phyloP scores from a whole-genome alignment of 2,797 vertebrate species.

The Clamator glandarius region DNA sequence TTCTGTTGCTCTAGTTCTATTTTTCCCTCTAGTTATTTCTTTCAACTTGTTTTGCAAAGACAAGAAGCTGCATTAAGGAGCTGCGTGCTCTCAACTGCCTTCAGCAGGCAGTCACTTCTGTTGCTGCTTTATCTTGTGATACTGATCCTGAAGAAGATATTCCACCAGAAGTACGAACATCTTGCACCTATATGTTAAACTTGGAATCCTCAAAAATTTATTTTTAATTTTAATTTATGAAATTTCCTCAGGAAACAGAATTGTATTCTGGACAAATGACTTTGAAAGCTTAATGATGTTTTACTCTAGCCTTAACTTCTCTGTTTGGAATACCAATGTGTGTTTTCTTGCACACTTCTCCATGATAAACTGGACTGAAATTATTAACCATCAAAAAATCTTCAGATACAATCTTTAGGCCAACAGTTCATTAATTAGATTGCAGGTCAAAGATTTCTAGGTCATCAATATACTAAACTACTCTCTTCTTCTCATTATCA shows the following conservation, averaged over 20 bases:
- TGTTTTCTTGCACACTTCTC: neutral
- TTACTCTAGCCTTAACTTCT: neutral
- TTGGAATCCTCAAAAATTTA: neutral
- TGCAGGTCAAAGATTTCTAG: slow-evolving; percentile 22
- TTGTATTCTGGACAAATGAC: neutral
- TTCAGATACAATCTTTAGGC: neutral
- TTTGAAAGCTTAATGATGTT: neutral
- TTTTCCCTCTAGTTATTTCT: neutral
- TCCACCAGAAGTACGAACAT: neutral
- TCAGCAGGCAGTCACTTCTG: neutral
- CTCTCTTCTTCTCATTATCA: slow-evolving; percentile 24
- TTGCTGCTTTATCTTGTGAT: neutral
- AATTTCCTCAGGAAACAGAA: neutral
- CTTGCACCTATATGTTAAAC: neutral
- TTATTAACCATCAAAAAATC: neutral
- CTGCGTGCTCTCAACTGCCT: neutral
- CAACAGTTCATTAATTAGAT: neutral
- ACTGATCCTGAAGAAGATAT: neutral
- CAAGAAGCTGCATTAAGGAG: neutral
- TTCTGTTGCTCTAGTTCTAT: neutral
- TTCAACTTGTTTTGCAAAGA: neutral
- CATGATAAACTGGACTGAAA: neutral
- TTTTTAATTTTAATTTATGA: neutral
- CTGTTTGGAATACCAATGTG: neutral
- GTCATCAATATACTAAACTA: neutral